Evolutionary conservation across 2,113 vertebrate species (phyloP), one percentile per base, ranked within the genome.

Genomic region (Dryoscopus gambensis): DNA sequence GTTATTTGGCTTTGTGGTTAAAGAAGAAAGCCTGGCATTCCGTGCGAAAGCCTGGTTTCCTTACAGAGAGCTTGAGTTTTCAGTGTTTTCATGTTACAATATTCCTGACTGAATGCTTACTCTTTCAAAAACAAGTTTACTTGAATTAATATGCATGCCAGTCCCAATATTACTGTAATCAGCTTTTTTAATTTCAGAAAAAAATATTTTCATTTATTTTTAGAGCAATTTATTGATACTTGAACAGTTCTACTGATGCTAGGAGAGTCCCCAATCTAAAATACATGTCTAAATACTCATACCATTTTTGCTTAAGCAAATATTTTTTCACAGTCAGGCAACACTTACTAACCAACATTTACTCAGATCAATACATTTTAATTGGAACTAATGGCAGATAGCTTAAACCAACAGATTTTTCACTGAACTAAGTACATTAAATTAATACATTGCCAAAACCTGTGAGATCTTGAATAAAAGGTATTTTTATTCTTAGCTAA

Each of bases 301-400:
- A 84, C 17, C 86, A 71, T 92, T 96, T 97, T 96, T 96, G 84
- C 88, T 97, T 94, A 93, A 97, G 82, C 53, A 94, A 97, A 96
- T 97, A 81, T 55, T 97, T 88, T 91, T 84, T 75, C 79, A 91
- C 55, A 95, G 91, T 92, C 97, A 97, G 64, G 96, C 90, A 97
- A 96, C 96, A 97, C 95, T 98, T 97, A 96, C 94, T 97, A 97
- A 97, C 96, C 90, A 96, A 97, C 93, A 90, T 97, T 98, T 97
- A 95, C 95, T 90, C 74, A 97, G 96, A 98, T 98, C 98, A 44
- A 98, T 98, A 96, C 87, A 95, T 98, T 98, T 98, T 98, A 98
- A 98, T 98, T 97, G 97, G 98, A 98, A 97, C 92, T 97, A 98
- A 98, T 96, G 91, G 94, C 91, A 96, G 93, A 97, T 97, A 98